Evolutionary conservation across 1,140 invertebrate genomes (phyloP).

Genomic region (Neodiprion virginianus): DNA sequence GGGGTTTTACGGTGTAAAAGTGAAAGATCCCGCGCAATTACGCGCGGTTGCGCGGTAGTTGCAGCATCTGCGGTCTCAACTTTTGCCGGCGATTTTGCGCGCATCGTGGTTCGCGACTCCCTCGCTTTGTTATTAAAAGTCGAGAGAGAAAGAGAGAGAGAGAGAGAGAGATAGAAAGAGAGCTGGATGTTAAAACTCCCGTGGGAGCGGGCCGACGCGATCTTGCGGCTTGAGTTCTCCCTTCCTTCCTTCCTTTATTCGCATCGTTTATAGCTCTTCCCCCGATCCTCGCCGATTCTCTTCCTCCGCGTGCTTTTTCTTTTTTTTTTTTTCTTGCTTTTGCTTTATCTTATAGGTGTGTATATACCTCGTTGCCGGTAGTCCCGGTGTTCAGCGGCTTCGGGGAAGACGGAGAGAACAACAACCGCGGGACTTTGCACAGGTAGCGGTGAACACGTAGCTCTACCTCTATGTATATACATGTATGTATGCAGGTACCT

Average conservation of each 20-base stretch:
- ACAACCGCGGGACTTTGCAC: too few species aligned
- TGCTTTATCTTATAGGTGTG: too few species aligned
- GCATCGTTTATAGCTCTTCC: background rate
- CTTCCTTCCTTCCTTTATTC: constrained; percentile 1
- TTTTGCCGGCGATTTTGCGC: background rate
- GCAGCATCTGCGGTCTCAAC: background rate
- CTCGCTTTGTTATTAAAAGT: constrained; percentile 3
- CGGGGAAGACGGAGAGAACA: too few species aligned
- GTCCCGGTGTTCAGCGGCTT: too few species aligned
- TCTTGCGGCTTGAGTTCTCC: background rate
- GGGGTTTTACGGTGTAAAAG: background rate
- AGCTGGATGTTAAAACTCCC: background rate
- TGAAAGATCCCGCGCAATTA: background rate
- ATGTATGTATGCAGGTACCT: background rate
- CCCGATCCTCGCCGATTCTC: too few species aligned
- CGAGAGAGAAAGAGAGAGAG: background rate
- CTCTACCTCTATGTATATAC: too few species aligned
- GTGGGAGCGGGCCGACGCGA: background rate
- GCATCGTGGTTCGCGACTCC: background rate
- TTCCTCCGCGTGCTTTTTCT: too few species aligned
- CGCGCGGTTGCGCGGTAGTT: constrained; percentile 1
- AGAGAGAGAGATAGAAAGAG: too few species aligned
- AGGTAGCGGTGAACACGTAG: too few species aligned
- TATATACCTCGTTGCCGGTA: too few species aligned
- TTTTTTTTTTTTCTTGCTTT: too few species aligned